Evolutionary conservation across 2,113 vertebrate species (phyloP).

Genomic region (Copsychus sechellarum): DNA sequence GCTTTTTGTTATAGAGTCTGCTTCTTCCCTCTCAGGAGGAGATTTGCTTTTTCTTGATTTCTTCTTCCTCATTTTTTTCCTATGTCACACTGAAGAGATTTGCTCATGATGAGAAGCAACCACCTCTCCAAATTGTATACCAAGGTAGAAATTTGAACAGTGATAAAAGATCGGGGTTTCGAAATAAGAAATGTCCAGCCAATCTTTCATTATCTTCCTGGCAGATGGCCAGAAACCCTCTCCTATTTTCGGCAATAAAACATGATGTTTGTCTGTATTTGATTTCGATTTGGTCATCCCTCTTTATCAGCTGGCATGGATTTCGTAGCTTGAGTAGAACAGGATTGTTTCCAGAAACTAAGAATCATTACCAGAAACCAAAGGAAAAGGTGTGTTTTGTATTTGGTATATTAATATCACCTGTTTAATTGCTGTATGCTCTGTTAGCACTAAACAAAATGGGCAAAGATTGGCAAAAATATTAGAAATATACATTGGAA

Average conservation of each 20-base stretch:
- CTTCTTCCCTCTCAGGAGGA: background rate
- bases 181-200: background rate
- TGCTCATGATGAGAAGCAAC: background rate
- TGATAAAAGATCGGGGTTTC: background rate
- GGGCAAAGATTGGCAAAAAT: background rate
- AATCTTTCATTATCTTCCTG: background rate
- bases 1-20: background rate
- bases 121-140: background rate
- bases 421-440: background rate
- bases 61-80: background rate
- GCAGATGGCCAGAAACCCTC: background rate
- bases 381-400: background rate
- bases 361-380: background rate
- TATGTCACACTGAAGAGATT: background rate
- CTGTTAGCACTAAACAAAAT: background rate
- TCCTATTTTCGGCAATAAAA: background rate
- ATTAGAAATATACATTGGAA: background rate
- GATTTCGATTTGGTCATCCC: background rate
- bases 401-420: background rate
- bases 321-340: background rate
- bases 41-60: background rate
- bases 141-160: background rate
- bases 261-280: background rate
- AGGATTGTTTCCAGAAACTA: background rate
- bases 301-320: background rate